Conservation (phyloP, 2,888 invertebrate genomes). For the Capitulum mitella region DNA sequence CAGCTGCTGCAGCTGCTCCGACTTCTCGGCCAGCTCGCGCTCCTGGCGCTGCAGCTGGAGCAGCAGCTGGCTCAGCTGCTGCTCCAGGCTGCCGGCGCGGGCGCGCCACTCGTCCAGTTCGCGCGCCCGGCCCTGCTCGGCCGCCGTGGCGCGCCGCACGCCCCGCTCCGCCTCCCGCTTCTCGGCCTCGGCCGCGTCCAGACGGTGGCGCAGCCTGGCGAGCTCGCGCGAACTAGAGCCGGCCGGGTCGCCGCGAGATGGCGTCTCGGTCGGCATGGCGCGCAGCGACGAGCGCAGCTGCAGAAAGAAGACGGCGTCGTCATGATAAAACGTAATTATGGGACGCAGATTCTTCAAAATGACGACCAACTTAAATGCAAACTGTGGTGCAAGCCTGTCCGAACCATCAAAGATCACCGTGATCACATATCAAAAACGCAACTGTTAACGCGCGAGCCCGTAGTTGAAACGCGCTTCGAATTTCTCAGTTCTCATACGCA, state of each 20-base stretch:
- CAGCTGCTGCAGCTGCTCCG: slow-evolving; percentile 30
- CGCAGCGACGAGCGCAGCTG: neutral
- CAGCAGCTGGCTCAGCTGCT: slow-evolving; percentile 1
- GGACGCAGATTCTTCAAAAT: too few relatives aligned
- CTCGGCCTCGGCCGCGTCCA: neutral
- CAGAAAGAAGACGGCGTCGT: neutral
- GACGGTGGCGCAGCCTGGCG: neutral
- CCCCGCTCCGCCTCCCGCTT: neutral
- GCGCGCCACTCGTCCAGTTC: neutral
- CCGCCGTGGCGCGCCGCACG: neutral
- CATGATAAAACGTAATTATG: too few relatives aligned
- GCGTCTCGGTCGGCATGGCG: neutral
- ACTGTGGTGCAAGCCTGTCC: too few relatives aligned
- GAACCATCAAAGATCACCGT: too few relatives aligned
- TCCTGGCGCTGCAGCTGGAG: slow-evolving; percentile 32
- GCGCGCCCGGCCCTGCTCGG: neutral
- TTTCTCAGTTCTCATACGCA: too few relatives aligned
- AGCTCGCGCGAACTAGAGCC: neutral
- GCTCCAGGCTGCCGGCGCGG: neutral
- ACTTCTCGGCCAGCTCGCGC: slow-evolving; percentile 32
- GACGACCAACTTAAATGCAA: too few relatives aligned
- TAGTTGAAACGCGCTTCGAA: too few relatives aligned
- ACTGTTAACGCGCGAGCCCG: too few relatives aligned
- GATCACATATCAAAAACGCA: too few relatives aligned
- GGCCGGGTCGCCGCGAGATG: neutral